phyloP scores from a whole-genome alignment of 2,797 vertebrate species.

The Amblyopsis hoosieri region DNA sequence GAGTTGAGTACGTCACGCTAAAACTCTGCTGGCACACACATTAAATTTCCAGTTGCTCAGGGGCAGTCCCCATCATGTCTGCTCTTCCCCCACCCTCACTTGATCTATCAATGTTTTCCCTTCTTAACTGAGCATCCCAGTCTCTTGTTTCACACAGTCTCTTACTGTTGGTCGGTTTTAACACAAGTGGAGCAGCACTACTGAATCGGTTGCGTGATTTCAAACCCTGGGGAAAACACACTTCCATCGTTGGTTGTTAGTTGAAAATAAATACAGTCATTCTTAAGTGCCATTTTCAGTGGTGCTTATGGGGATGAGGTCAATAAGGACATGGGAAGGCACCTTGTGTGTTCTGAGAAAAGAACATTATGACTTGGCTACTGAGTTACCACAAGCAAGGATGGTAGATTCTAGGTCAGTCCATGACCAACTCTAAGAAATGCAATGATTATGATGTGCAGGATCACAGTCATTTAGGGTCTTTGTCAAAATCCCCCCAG shows the following conservation, averaged over 20 bases:
- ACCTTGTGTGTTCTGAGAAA: slow-evolving; percentile 62
- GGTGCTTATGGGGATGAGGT: background rate
- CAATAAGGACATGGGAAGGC: slow-evolving; percentile 48
- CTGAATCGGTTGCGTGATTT: background rate
- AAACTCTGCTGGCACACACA: slow-evolving; percentile 26
- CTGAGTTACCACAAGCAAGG: slow-evolving; percentile 43
- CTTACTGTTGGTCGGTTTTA: too few species aligned
- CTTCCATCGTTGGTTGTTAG: background rate
- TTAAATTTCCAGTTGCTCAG: slow-evolving; percentile 65
- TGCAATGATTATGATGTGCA: slow-evolving; percentile 23
- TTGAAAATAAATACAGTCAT: background rate
- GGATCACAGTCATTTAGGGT: slow-evolving; percentile 63
- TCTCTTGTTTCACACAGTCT: background rate
- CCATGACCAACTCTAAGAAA: slow-evolving; percentile 9
- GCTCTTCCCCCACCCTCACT: slow-evolving; percentile 68
- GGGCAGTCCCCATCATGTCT: slow-evolving; percentile 45
- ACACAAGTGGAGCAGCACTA: too few species aligned
- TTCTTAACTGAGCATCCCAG: slow-evolving; percentile 19
- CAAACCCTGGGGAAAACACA: background rate
- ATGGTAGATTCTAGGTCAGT: slow-evolving; percentile 21
- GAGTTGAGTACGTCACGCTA: background rate
- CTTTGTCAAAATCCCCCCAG: slow-evolving; percentile 56
- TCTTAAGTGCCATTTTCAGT: background rate
- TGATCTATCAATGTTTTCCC: slow-evolving; percentile 54
- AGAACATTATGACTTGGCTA: slow-evolving; percentile 45